Percentiles rank a stretch among this genome's conserved stretches.
Conservation (phyloP, 2,113 vertebrate species). For the Procavia capensis region DNA sequence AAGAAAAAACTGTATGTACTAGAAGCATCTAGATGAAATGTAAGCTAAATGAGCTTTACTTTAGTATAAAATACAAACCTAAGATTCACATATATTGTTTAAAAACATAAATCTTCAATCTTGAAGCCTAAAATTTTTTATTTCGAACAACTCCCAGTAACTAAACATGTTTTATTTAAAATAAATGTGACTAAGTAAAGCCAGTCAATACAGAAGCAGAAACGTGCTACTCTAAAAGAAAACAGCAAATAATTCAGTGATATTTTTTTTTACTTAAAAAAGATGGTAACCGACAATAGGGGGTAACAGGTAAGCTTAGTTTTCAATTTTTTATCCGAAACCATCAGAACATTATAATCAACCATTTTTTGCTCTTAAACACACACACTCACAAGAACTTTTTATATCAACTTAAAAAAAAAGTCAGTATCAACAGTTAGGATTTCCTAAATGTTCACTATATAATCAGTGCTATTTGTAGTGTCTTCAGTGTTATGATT, state of each 20-base stretch:
- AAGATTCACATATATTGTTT: not conserved
- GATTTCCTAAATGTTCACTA: not conserved
- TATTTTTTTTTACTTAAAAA: not conserved
- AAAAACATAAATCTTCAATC: conserved; percentile 9
- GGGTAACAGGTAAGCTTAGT: not conserved
- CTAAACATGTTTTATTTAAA: conserved; percentile 35
- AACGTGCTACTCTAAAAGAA: not conserved
- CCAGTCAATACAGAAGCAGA: not conserved
- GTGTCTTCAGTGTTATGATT: not conserved
- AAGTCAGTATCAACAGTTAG: not conserved
- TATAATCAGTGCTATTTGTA: not conserved
- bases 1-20: not conserved
- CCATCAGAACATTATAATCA: conserved; percentile 21
- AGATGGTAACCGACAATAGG: not conserved
- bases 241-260: not conserved
- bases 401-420: conserved; percentile 34
- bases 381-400: not conserved
- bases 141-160: conserved; percentile 27
- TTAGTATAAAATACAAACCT: conserved; percentile 27
- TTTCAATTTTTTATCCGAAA: conserved; percentile 9
- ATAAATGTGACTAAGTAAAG: conserved; percentile 38
- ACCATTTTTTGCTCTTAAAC: conserved; percentile 40
- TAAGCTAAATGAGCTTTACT: not conserved
- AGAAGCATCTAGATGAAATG: not conserved
- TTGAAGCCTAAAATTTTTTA: conserved; percentile 40